These are phyloP conservation scores for Streptopelia turtur DNA, from an alignment of 2,797 vertebrate species.

Conservation along the genomic window DNA sequence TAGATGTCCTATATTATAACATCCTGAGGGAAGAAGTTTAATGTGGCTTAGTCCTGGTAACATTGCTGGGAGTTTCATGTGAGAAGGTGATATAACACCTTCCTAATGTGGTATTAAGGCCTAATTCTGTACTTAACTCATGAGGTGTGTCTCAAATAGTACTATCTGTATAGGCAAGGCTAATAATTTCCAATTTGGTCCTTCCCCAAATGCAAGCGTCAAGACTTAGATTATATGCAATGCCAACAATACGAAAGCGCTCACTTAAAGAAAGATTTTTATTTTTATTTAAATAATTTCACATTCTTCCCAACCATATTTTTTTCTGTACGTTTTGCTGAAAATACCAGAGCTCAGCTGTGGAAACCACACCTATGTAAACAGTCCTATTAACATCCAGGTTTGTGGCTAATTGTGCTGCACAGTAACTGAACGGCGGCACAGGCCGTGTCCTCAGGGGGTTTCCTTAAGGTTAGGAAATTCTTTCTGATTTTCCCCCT, in stretches of 20 bases:
- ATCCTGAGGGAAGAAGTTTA: neutral
- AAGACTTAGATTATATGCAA: neutral
- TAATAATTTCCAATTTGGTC: neutral
- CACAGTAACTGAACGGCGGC: neutral
- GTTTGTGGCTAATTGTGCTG: neutral
- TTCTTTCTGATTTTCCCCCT: neutral
- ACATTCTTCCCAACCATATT: neutral
- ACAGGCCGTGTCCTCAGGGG: rapidly evolving
- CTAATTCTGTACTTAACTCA: neutral
- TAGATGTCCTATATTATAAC: neutral
- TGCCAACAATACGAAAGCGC: neutral
- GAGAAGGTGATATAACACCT: neutral
- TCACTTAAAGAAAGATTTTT: neutral
- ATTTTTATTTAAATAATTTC: neutral
- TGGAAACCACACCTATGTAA: neutral
- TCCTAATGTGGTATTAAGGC: neutral
- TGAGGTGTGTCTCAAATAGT: neutral
- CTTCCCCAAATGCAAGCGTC: neutral
- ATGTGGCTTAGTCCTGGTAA: neutral
- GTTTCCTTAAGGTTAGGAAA: neutral
- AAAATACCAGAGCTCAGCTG: neutral
- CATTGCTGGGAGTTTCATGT: neutral
- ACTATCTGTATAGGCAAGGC: neutral
- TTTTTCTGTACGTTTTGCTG: neutral
- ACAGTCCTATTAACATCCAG: neutral